Evolutionary conservation across 2,888 invertebrate genomes (phyloP).

Genomic region (Protodeltote pygarga): DNA sequence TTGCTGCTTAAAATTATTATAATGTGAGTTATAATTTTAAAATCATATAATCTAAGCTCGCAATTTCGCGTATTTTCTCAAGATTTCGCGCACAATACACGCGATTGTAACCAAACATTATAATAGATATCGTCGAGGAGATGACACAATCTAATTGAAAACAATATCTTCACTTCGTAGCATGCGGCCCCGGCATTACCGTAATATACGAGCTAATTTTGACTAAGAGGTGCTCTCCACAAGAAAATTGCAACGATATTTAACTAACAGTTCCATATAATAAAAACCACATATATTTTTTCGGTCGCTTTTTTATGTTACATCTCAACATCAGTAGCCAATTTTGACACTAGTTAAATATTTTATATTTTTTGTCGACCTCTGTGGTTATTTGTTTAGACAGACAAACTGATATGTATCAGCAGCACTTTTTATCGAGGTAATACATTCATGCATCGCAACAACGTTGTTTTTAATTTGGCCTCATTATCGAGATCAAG

Average conservation of each 20-base stretch:
- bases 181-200: no score
- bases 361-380: conserved; percentile 55
- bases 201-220: no score
- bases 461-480: conserved; percentile 59
- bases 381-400: conserved; percentile 67
- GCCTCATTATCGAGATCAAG: conserved; percentile 59
- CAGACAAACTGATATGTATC: conserved; percentile 63
- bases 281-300: conserved; percentile 36
- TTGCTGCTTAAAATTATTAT: no score
- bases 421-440: conserved; percentile 50
- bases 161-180: no score
- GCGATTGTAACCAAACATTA: no score
- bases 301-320: conserved; percentile 31
- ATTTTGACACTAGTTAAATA: conserved; percentile 50
- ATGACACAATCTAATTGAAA: no score
- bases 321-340: conserved; percentile 47
- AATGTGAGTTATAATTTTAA: no score
- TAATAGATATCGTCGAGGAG: no score
- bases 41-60: no score
- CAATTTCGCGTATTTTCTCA: no score
- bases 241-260: conserved; percentile 30
- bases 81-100: no score
- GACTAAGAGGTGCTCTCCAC: conserved; percentile 21
- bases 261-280: conserved; percentile 22
- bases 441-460: conserved; percentile 51